Evolutionary conservation across 2,888 invertebrate species (phyloP).

Genomic region (Anoplius nigerrimus): DNA sequence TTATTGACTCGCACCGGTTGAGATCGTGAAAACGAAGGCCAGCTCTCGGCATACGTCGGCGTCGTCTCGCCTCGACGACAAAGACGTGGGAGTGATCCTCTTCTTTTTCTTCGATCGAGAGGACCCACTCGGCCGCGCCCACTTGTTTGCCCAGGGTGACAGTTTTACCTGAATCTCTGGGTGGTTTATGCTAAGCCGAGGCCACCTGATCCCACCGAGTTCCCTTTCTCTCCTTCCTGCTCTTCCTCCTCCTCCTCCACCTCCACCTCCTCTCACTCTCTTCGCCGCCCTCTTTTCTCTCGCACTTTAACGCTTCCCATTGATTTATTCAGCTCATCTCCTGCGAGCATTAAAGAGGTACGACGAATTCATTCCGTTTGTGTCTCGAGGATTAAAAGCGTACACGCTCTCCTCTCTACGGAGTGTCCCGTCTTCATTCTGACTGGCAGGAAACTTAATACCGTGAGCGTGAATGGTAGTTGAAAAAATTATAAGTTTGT

Average conservation of each 20-base stretch:
- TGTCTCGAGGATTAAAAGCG: background rate
- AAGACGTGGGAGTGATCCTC: slow-evolving; percentile 53
- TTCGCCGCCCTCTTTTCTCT: background rate
- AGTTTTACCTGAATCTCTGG: slow-evolving; percentile 59
- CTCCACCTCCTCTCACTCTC: background rate
- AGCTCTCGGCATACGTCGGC: no score
- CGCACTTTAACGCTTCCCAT: background rate
- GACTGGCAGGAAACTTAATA: background rate
- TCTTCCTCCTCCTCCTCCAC: slow-evolving; percentile 7
- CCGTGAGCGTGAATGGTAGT: no score
- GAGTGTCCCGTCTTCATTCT: background rate
- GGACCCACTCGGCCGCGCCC: slow-evolving; percentile 56
- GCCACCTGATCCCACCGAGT: slow-evolving; percentile 14
- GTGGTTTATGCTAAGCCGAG: slow-evolving; percentile 29
- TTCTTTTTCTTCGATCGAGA: slow-evolving; percentile 27
- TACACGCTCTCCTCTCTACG: background rate
- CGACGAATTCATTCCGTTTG: no score
- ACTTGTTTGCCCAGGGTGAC: slow-evolving; percentile 68
- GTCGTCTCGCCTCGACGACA: slow-evolving; percentile 23
- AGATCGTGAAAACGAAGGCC: no score
- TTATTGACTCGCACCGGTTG: no score
- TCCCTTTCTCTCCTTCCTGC: background rate
- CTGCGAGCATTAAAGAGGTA: no score
- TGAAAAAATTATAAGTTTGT: no score
- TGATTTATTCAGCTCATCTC: background rate